phyloP scores from a whole-genome alignment of 1,140 invertebrate genomes.

The Cyclina sinensis region DNA sequence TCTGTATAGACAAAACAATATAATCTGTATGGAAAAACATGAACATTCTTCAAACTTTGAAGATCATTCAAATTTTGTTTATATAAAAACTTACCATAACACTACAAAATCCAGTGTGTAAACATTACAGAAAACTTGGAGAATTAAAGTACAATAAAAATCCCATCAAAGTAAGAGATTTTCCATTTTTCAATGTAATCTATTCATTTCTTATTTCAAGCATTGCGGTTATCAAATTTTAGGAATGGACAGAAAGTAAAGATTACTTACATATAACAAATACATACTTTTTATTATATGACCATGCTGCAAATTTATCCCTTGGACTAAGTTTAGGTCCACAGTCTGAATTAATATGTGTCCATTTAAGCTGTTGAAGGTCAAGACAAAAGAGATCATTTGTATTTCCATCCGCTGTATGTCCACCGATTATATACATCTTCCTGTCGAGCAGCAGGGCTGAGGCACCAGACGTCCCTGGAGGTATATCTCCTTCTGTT shows the following conservation, averaged over 20 bases:
- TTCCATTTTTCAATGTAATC: too few species aligned
- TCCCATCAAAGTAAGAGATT: too few species aligned
- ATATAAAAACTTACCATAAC: too few species aligned
- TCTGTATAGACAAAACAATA: conserved; percentile 79
- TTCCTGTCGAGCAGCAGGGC: conserved; percentile 82
- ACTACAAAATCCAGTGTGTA: too few species aligned
- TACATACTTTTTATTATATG: conserved; percentile 83
- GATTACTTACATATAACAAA: too few species aligned
- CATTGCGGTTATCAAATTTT: too few species aligned
- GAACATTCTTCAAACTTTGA: too few species aligned
- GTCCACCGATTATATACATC: conserved; percentile 87
- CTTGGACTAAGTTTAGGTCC: conserved; percentile 81
- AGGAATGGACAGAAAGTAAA: too few species aligned
- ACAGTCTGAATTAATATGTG: conserved; percentile 60
- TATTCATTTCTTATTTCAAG: neutral
- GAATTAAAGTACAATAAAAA: too few species aligned
- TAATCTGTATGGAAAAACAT: too few species aligned
- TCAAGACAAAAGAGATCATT: conserved; percentile 82
- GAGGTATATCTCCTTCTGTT: conserved; percentile 76
- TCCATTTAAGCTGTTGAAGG: conserved; percentile 83
- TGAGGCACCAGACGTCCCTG: conserved; percentile 85
- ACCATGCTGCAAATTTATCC: conserved; percentile 87
- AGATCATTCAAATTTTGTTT: too few species aligned
- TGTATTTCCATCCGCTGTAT: conserved; percentile 80
- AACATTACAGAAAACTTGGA: too few species aligned